Base-by-base conservation (phyloP, 2,113 vertebrate species). In the Boleophthalmus pectinirostris region DNA sequence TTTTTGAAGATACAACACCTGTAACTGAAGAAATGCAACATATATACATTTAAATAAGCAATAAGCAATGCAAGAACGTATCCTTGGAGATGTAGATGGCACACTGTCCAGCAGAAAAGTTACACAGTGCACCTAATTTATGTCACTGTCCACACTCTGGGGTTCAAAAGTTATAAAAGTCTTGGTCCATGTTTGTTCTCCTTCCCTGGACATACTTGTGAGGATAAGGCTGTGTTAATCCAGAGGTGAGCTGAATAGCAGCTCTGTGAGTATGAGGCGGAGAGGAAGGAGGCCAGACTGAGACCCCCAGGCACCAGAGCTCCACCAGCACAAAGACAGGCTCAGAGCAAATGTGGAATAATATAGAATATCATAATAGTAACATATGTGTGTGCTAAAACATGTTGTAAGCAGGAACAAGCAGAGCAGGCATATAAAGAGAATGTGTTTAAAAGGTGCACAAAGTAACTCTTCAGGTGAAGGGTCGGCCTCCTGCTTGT, bases 191-290 rank as follows among this genome's bases (percentile, higher is more conserved):
- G 53, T 61, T 80, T 88, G 75, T 72, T 82, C 75, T 71, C 70
- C 81, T 75, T 73, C 71, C 25, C 75, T 2, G 56, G 83, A 88
- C 84, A 92, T 83, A 88, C 79, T 85, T 89, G 78, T 57, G 53
- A 78, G 89, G 87, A 91, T 84, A 86, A 88, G 73, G 78, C 79
- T 82, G 82, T 23, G 81, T 88, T 90, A 89, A 91, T 91, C 87
- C 82, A 64, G 75, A 86, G 83, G 82, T 89, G 82, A 79, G 78
- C 86, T 92, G 92, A 93, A 93, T 89, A 88, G 84, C 69, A 79
- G 73, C 68, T 79, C 87, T 92, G 89, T 93, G 73, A 72, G 12
- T 18, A n/a, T 51, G 46, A 68, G 72, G 66, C 64, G 16, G 72
- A 43, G 56, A 16, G 82, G 84, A 87, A 74, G 77, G 76, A 68